A percentile compares a stretch with the other conserved stretches of the same genome.
Evolutionary conservation across 2,888 invertebrate genomes (phyloP).

Genomic region (Plebejus anna): DNA sequence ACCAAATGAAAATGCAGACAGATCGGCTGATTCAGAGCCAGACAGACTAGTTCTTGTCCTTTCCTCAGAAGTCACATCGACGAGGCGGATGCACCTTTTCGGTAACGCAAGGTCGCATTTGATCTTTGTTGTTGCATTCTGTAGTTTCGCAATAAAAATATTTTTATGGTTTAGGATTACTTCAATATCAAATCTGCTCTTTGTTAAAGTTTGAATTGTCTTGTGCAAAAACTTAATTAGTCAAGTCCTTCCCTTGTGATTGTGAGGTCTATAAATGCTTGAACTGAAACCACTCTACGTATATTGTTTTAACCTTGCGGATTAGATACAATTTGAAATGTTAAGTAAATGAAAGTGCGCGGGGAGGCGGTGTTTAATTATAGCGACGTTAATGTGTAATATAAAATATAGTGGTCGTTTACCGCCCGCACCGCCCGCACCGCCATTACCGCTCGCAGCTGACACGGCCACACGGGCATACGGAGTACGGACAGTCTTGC

Average conservation of each 20-base stretch:
- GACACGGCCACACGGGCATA: background rate
- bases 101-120: background rate
- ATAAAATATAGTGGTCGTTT: slow-evolving; percentile 14
- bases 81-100: background rate
- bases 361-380: slow-evolving; percentile 11
- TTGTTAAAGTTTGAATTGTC: background rate
- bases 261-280: no score
- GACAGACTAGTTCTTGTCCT: background rate
- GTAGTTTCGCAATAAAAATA: no score
- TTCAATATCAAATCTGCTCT: background rate
- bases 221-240: no score
- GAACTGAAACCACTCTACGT: background rate
- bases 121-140: background rate
- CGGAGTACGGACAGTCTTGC: background rate
- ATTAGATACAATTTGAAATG: slow-evolving; percentile 8
- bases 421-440: background rate
- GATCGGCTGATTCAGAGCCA: slow-evolving; percentile 14
- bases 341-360: slow-evolving; percentile 17
- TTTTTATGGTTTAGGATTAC: no score
- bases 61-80: background rate
- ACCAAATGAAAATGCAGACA: slow-evolving; percentile 19
- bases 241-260: no score
- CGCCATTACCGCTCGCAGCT: slow-evolving; percentile 5
- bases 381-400: slow-evolving; percentile 8
- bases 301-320: background rate